Conservation (phyloP, 2,888 invertebrate genomes). For the Meta bourneti region DNA sequence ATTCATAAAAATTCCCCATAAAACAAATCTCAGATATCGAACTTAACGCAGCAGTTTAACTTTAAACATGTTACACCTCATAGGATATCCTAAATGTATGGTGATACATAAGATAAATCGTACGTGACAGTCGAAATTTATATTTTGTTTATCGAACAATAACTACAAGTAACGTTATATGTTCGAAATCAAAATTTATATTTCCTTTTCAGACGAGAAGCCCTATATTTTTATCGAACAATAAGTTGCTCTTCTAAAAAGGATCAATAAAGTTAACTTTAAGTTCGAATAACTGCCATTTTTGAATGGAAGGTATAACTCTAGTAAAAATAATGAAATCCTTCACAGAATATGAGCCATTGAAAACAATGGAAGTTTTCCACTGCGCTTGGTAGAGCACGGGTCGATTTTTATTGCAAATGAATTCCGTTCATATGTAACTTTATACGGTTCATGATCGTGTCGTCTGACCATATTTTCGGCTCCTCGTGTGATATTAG, state of each 20-base stretch:
- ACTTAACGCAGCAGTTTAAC: neutral
- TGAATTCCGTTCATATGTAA: slow-evolving; percentile 47
- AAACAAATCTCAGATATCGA: neutral
- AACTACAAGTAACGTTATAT: slow-evolving; percentile 33
- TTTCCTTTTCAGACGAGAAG: slow-evolving; percentile 37
- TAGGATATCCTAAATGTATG: neutral
- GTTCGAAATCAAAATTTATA: slow-evolving; percentile 55
- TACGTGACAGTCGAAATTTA: slow-evolving; percentile 23
- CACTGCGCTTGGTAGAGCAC: slow-evolving; percentile 37
- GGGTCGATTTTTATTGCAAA: slow-evolving; percentile 37
- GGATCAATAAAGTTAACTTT: slow-evolving; percentile 50
- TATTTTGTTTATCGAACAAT: slow-evolving; percentile 42
- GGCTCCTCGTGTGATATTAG: too few species aligned
- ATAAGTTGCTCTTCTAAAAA: slow-evolving; percentile 55
- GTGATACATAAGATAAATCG: slow-evolving; percentile 11
- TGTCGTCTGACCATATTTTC: slow-evolving; percentile 20
- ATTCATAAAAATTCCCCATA: neutral
- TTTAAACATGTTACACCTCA: neutral
- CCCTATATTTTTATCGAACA: slow-evolving; percentile 61
- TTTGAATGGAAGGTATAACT: slow-evolving; percentile 45
- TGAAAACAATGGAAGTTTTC: slow-evolving; percentile 61
- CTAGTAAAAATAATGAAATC: slow-evolving; percentile 49
- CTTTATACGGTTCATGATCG: slow-evolving; percentile 36
- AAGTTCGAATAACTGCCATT: slow-evolving; percentile 52
- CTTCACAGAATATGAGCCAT: slow-evolving; percentile 57